A percentile compares a stretch with the other conserved stretches of the same genome.
Conservation (phyloP, 2,888 invertebrate species). For the Plusia festucae region DNA sequence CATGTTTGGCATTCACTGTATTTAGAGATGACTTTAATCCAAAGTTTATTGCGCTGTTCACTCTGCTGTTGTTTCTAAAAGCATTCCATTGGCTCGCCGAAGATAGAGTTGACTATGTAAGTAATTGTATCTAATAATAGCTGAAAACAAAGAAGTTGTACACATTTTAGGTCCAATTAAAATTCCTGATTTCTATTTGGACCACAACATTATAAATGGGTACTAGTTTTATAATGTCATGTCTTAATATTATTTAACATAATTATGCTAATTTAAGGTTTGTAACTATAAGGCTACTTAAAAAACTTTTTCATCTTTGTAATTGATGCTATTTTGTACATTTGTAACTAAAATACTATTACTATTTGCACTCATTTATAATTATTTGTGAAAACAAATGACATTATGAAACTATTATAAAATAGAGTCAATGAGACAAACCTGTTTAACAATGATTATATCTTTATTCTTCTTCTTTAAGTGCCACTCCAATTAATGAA, state of each 20-base stretch:
- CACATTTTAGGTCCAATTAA: slow-evolving; percentile 21
- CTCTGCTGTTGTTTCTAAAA: slow-evolving; percentile 98
- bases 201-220: slow-evolving; percentile 8
- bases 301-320: not conserved
- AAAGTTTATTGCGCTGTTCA: slow-evolving; percentile 99
- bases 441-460: no score
- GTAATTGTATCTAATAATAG: slow-evolving; percentile 75
- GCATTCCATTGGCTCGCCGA: slow-evolving; percentile 99
- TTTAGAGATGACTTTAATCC: slow-evolving; percentile 99
- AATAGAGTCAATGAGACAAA: no score
- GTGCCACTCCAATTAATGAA: no score
- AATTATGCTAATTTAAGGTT: no score
- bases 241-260: not conserved
- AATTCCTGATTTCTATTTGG: slow-evolving; percentile 9
- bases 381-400: no score
- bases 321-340: not conserved
- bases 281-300: not conserved
- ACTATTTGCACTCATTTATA: no score
- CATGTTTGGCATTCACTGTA: slow-evolving; percentile 99
- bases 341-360: no score
- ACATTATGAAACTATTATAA: no score
- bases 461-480: no score
- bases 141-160: slow-evolving; percentile 38
- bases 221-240: not conserved
- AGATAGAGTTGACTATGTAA: slow-evolving; percentile 99